Evolutionary conservation across 2,888 invertebrate genomes (phyloP), one percentile per base, ranked within the genome.

Genomic region (Drosophila rubida): DNA sequence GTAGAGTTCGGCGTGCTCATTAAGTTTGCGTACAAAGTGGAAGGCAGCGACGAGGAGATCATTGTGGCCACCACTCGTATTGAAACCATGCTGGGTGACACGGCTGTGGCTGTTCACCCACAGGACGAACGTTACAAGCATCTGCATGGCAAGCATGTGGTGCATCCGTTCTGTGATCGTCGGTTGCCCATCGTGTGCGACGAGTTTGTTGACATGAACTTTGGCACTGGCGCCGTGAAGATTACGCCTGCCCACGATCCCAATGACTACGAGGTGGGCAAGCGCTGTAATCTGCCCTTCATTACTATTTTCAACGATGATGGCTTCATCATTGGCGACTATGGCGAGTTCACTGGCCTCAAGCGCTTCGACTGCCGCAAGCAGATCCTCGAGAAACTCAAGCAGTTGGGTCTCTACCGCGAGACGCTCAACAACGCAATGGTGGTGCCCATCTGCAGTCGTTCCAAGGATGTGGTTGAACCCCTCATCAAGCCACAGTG

Each of bases 221-320:
- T 99, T 91, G 99, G 99, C 85, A 99, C 99, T 57, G 99, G 99
- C 79, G 99, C 98, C 65, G 99, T 99, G 0, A 99, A 99, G 93
- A 97, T 99, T 68, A 99, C 99, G 1, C 99, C 99, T 0, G 99
- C 98, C 2, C 99, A 99, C 92, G 99, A 99, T 92, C 96, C 95
- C 32, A 97, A 97, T 89, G 99, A 99, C 93, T 99, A 98, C 91
- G 98, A 98, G 89, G 96, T 98, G 42, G 99, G 97, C 35, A 96
- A 96, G 89, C 94, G 98, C 6, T 97, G 98, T 91, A 94, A 95
- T 75, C 93, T 99, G 69, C 95, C 96, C 0, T 96, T 96, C 90
- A 94, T 99, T 74, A 97, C 95, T 35, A 96, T 99, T 60, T 95
- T 99, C 69, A 96, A 97, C 85, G 99, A 98, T 84, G 95, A 96